These are phyloP conservation scores for Octodonta nipae DNA, from an alignment of 2,888 invertebrate species.

Conservation along the genomic window DNA sequence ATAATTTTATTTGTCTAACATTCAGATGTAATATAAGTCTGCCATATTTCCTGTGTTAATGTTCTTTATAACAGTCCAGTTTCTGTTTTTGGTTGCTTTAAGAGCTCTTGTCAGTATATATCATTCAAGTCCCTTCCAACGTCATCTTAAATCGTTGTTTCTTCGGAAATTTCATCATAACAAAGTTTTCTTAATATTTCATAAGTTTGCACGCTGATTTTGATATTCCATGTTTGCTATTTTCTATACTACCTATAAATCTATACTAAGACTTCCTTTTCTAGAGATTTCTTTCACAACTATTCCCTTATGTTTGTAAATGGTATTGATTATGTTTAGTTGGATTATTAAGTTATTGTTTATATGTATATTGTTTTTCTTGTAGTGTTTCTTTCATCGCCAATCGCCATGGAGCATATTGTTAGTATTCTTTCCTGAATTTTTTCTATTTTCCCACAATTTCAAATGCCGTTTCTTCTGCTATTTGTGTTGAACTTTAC, in stretches of 20 bases:
- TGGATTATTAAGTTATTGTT: conserved; percentile 1
- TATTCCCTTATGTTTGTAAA: not conserved
- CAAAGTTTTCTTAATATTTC: conserved; percentile 1
- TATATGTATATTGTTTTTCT: not conserved
- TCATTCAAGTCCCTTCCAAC: not conserved
- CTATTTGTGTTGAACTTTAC: conserved; percentile 1
- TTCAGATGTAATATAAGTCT: too few relatives aligned
- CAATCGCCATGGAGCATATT: not conserved
- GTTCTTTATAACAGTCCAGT: too few relatives aligned
- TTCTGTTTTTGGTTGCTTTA: not conserved
- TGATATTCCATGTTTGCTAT: not conserved
- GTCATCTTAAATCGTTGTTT: not conserved
- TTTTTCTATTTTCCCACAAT: not conserved
- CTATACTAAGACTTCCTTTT: not conserved
- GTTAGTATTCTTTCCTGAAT: not conserved
- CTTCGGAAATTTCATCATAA: not conserved
- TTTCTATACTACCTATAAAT: conserved; percentile 1
- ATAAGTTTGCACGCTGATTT: not conserved
- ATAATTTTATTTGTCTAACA: too few relatives aligned
- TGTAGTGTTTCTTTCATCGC: not conserved
- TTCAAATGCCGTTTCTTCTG: conserved; percentile 1
- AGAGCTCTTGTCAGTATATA: too few relatives aligned
- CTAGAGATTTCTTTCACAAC: conserved; percentile 1
- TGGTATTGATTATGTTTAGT: not conserved
- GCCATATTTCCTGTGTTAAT: too few relatives aligned